A percentile compares a stretch with the other conserved stretches of the same genome.
These are phyloP conservation scores for Leucozona laternaria DNA, from an alignment of 2,888 invertebrate species.

Conservation along the genomic window DNA sequence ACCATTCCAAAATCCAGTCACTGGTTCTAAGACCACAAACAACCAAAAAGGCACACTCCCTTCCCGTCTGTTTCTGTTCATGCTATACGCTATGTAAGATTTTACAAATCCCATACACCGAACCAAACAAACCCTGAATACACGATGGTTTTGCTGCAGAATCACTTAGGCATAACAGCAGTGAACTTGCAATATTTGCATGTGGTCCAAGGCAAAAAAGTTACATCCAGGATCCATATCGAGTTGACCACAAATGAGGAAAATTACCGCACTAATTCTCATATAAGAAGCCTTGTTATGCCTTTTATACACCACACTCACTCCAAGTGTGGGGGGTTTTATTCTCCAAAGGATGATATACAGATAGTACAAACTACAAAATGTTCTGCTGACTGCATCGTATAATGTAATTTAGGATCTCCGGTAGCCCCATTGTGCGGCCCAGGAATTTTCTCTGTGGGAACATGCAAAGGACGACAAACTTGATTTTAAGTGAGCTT, in stretches of 20 bases:
- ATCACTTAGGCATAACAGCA: slow-evolving; percentile 2
- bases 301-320: not conserved
- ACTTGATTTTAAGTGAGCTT: slow-evolving; percentile 49
- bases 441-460: slow-evolving; percentile 2
- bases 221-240: not conserved
- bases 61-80: not conserved
- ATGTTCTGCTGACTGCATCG: slow-evolving; percentile 28
- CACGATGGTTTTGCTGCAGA: not conserved
- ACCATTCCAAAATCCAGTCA: slow-evolving; percentile 15
- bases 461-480: not conserved
- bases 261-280: slow-evolving; percentile 13
- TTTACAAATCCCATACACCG: not conserved
- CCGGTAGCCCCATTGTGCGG: slow-evolving; percentile 40
- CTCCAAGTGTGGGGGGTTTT: not conserved
- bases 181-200: not conserved
- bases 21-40: slow-evolving; percentile 30
- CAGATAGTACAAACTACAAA: slow-evolving; percentile 50
- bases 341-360: slow-evolving; percentile 24
- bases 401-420: slow-evolving; percentile 42
- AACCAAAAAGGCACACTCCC: not conserved
- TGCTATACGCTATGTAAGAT: not conserved
- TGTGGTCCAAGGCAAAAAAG: slow-evolving; percentile 5
- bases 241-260: slow-evolving; percentile 25
- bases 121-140: not conserved
- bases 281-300: not conserved